A percentile compares a stretch with the other conserved stretches of the same genome.
Evolutionary conservation across 2,797 vertebrate genomes (phyloP).

Genomic region (Melanogrammus aeglefinus): DNA sequence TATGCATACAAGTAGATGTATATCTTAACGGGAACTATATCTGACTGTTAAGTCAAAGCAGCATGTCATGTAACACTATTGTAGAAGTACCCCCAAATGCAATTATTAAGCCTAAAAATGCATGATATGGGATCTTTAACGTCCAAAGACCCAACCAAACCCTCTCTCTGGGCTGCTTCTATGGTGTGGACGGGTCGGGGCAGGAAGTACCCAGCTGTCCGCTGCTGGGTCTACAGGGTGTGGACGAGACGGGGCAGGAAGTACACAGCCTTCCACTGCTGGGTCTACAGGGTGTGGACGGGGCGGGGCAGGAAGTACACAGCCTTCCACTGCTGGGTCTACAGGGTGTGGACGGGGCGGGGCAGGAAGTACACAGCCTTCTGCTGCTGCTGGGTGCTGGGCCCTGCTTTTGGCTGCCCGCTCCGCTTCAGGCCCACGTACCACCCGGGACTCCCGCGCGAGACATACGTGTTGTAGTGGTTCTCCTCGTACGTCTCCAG

Average conservation of each 20-base stretch:
- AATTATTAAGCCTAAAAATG: no score
- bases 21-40: no score
- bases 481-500: slow-evolving; percentile 82
- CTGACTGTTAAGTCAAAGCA: no score
- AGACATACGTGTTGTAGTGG: slow-evolving; percentile 82
- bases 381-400: background rate
- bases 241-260: background rate
- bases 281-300: no score
- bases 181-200: background rate
- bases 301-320: no score
- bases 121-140: no score
- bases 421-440: slow-evolving; percentile 86
- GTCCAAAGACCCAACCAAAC: no score
- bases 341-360: background rate
- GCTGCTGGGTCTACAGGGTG: slow-evolving; percentile 19
- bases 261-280: background rate
- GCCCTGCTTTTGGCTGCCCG: background rate
- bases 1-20: no score
- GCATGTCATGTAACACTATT: no score
- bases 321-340: slow-evolving; percentile 25
- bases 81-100: no score
- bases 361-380: slow-evolving; percentile 5
- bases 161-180: slow-evolving; percentile 18
- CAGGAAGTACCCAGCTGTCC: background rate
- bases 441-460: slow-evolving; percentile 79